These are phyloP conservation scores for Blastobasis lacticolella DNA, from an alignment of 2,888 invertebrate species.

Conservation along the genomic window DNA sequence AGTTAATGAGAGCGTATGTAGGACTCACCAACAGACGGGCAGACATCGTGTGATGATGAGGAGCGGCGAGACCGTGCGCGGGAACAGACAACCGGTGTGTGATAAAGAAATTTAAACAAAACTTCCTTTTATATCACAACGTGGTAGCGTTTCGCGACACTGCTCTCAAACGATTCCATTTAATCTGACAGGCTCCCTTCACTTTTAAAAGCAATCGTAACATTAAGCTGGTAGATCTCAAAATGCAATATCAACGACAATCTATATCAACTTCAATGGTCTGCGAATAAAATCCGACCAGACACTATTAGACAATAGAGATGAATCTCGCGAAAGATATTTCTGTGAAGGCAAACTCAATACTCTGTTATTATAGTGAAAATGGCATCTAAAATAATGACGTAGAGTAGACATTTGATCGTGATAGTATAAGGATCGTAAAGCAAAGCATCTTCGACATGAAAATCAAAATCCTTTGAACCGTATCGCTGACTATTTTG, in stretches of 20 bases:
- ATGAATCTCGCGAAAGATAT: slow-evolving; percentile 8
- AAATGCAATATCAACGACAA: slow-evolving; percentile 13
- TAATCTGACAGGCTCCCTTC: slow-evolving; percentile 20
- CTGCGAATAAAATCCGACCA: slow-evolving; percentile 25
- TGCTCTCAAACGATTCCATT: slow-evolving; percentile 47
- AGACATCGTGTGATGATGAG: slow-evolving; percentile 51
- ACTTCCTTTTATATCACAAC: slow-evolving; percentile 72
- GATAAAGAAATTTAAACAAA: slow-evolving; percentile 69
- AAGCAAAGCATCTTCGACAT: too few relatives aligned
- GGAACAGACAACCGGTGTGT: slow-evolving; percentile 52
- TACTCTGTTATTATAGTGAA: slow-evolving; percentile 33
- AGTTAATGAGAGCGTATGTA: not conserved
- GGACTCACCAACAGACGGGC: slow-evolving; percentile 67
- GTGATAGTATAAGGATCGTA: slow-evolving; percentile 3
- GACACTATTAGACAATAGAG: slow-evolving; percentile 20
- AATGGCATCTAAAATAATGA: slow-evolving; percentile 27
- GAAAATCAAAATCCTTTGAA: too few relatives aligned
- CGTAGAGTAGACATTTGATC: slow-evolving; percentile 29
- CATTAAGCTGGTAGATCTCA: slow-evolving; percentile 25
- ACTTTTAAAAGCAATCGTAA: slow-evolving; percentile 22
- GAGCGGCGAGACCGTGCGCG: slow-evolving; percentile 47
- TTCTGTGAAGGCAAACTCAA: slow-evolving; percentile 15
- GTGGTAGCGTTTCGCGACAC: slow-evolving; percentile 70
- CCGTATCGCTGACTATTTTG: too few relatives aligned
- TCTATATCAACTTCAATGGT: slow-evolving; percentile 10